Percentiles rank a stretch among this genome's conserved stretches.
Evolutionary conservation across 2,888 invertebrate species (phyloP).

Genomic region (Tinea pellionella): DNA sequence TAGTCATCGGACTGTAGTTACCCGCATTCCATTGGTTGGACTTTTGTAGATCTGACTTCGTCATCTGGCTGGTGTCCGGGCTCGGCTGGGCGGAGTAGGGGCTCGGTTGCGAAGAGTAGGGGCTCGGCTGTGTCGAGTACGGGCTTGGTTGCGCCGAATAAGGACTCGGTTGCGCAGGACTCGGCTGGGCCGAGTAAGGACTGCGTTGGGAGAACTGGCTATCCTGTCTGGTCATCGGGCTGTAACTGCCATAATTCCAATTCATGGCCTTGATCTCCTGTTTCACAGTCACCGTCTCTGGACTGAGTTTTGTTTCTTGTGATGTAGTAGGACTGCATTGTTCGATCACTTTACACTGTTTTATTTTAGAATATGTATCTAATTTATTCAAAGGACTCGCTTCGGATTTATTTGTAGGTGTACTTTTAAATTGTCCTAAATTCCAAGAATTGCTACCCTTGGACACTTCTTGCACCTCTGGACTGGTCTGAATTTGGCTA

Average conservation of each 20-base stretch:
- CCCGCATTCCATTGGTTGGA: conserved; percentile 52
- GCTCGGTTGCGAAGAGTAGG: conserved; percentile 58
- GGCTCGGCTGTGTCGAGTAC: conserved; percentile 60
- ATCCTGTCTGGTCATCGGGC: conserved; percentile 60
- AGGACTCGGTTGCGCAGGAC: conserved; percentile 48
- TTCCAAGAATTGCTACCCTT: conserved; percentile 51
- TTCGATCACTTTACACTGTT: conserved; percentile 51
- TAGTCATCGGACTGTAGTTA: conserved; percentile 59
- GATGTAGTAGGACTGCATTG: conserved; percentile 63
- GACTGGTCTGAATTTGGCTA: conserved; percentile 58
- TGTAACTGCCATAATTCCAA: conserved; percentile 57
- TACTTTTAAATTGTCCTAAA: conserved; percentile 53
- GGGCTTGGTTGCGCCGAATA: conserved; percentile 59
- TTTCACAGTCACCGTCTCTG: conserved; percentile 42
- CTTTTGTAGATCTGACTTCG: conserved; percentile 51
- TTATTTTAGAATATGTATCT: conserved; percentile 50
- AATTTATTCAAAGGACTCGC: conserved; percentile 57
- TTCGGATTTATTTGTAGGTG: conserved; percentile 57
- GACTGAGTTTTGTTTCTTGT: conserved; percentile 56
- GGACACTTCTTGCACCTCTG: conserved; percentile 45
- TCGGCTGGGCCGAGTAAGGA: conserved; percentile 54
- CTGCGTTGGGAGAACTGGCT: conserved; percentile 55
- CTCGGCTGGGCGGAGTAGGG: conserved; percentile 61
- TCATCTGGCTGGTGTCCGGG: conserved; percentile 60
- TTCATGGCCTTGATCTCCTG: conserved; percentile 53